A percentile compares a stretch with the other conserved stretches of the same genome.
Conservation (phyloP, 2,797 vertebrate genomes). For the Hozukius guyotensis region DNA sequence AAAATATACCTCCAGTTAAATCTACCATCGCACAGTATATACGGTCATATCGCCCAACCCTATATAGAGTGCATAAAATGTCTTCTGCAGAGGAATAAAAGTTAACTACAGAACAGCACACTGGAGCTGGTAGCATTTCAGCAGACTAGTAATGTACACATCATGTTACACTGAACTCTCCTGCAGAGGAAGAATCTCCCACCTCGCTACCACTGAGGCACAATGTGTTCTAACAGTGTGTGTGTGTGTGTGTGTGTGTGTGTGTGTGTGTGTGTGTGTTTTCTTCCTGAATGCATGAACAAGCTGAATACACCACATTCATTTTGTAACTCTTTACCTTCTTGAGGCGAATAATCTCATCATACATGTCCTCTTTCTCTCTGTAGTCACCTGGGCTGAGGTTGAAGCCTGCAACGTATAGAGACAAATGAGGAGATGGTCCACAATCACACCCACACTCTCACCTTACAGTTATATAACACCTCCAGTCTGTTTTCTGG, state of each 20-base stretch:
- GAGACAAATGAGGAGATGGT: background rate
- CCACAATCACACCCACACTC: background rate
- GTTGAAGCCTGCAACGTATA: conserved; percentile 79
- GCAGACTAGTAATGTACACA: background rate
- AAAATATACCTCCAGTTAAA: too few species aligned
- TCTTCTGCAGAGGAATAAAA: background rate
- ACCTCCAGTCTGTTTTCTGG: background rate
- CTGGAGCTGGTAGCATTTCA: background rate
- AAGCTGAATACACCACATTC: background rate
- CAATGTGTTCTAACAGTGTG: too few species aligned
- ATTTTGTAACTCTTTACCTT: conserved; percentile 82
- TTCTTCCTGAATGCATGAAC: too few species aligned
- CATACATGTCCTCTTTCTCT: conserved; percentile 95
- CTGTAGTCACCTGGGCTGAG: conserved; percentile 82
- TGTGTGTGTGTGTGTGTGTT: too few species aligned
- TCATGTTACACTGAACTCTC: background rate
- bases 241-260: too few species aligned
- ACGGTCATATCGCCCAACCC: too few species aligned
- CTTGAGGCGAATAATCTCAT: conserved; percentile 93
- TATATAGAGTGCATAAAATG: too few species aligned
- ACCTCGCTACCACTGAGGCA: background rate
- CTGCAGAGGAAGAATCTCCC: background rate
- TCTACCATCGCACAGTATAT: too few species aligned
- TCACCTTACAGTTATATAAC: background rate
- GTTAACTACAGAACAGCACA: background rate